Base-by-base conservation (phyloP, 2,888 invertebrate genomes). In the Lycaena phlaeas region DNA sequence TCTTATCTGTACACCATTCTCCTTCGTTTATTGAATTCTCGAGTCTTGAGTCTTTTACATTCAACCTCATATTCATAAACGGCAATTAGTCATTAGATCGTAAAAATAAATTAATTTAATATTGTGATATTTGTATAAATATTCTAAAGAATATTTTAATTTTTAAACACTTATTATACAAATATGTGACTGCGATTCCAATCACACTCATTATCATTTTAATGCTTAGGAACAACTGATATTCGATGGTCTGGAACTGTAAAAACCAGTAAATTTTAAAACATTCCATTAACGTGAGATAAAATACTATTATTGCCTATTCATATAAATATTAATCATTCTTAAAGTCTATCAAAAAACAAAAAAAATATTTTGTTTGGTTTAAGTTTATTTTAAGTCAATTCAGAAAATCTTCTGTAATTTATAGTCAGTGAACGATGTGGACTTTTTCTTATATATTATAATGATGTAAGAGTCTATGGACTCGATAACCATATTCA, bases 111-210 rank as follows among this genome's bases (percentile, higher is more conserved):
- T 30, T 30, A 39, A 18, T 14, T 14, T 9, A 39, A 25, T 15
- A 9, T 15, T 31, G 25, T 26, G 28, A 30, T 30, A 14, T 22
- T 28, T 17, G 12, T 27, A 22, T 7, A 4, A 12, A 39, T 10
- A 25, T 25, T 25, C 12, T 36, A 28, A 15, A 29, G 30, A 22
- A n/a, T n/a, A n/a, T 1, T 15, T 37, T 37, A 14, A 27, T 27
- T 17, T 27, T 41, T 18, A 27, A 27, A 31, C 3, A 37, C 29
- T 29, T 27, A 18, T 39, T 38, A 22, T 25, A 37, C 14, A 10
- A 15, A 27, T 37, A 15, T 37, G 22, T 11, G 9, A 22, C 18
- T 12, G 9, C 22, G 17, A 34, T 34, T 17, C 22, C 18, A 18
- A 34, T 34, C 18, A 18, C 11, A 7, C 34, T 34, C 18, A 34